phyloP scores from a whole-genome alignment of 2,113 vertebrate genomes.

The Chiloscyllium plagiosum region DNA sequence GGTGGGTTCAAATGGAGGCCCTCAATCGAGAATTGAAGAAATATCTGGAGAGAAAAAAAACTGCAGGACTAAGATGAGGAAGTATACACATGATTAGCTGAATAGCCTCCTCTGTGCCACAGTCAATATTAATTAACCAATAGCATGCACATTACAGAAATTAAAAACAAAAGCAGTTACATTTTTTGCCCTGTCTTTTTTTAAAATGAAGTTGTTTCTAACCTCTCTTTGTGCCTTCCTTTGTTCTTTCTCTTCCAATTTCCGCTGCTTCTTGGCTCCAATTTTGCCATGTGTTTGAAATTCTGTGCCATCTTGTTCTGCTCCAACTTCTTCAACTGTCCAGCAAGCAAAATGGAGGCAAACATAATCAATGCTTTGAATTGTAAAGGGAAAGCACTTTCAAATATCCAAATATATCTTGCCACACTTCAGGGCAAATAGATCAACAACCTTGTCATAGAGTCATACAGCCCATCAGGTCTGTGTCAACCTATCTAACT shows the following conservation, averaged over 20 bases:
- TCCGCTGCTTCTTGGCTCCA: slow-evolving; percentile 88
- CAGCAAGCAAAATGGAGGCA: neutral
- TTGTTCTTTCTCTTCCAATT: slow-evolving; percentile 93
- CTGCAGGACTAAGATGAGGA: neutral
- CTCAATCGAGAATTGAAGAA: neutral
- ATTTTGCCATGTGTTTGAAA: slow-evolving; percentile 68
- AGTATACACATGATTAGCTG: neutral
- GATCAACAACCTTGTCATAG: neutral
- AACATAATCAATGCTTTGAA: neutral
- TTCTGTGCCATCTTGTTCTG: slow-evolving; percentile 57
- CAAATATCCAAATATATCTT: neutral
- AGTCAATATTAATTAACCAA: neutral
- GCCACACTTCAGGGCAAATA: neutral
- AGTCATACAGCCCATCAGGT: too few relatives aligned
- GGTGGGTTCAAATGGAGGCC: neutral
- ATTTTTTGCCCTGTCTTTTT: neutral
- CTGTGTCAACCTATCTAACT: too few relatives aligned
- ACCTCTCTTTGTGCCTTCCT: slow-evolving; percentile 89
- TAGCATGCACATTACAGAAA: neutral
- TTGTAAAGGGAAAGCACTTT: too few relatives aligned
- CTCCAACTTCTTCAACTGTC: slow-evolving; percentile 44
- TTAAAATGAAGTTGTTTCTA: slow-evolving; percentile 40
- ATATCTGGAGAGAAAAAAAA: neutral
- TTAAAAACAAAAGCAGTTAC: neutral
- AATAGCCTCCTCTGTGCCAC: neutral